A percentile compares a stretch with the other conserved stretches of the same genome.
Evolutionary conservation across 2,888 invertebrate species (phyloP).

Genomic region (Geophilus truncorum): DNA sequence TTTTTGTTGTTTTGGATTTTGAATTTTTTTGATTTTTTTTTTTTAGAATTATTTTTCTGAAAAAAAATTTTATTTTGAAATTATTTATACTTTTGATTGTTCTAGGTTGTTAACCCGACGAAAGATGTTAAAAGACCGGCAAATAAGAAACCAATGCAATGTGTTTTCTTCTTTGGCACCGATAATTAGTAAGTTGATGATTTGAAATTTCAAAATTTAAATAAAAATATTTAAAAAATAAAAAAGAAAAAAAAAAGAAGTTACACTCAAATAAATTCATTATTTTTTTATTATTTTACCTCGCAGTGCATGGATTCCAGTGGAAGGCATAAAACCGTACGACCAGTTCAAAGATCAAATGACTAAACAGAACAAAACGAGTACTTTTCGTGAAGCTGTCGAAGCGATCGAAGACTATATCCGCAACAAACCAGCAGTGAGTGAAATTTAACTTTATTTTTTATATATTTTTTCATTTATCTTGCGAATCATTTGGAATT

Average conservation of each 20-base stretch:
- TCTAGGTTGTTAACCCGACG: constrained; percentile 74
- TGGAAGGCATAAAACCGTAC: constrained; percentile 46
- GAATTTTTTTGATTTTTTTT: neutral
- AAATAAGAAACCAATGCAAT: constrained; percentile 66
- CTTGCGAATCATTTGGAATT: too few species aligned
- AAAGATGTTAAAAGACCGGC: constrained; percentile 69
- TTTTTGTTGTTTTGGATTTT: neutral
- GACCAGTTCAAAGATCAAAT: constrained; percentile 45
- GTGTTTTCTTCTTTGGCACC: constrained; percentile 92
- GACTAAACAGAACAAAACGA: constrained; percentile 44
- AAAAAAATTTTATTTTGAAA: neutral
- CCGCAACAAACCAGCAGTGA: constrained; percentile 43
- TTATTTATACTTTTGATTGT: neutral
- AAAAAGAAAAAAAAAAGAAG: neutral
- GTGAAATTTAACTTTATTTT: neutral
- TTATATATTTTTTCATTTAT: neutral
- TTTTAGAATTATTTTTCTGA: neutral
- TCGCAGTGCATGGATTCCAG: constrained; percentile 48
- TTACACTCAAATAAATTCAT: neutral
- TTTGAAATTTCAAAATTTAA: neutral
- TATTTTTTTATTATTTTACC: neutral
- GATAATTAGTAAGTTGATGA: constrained; percentile 79
- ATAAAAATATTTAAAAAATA: neutral
- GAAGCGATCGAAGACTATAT: constrained; percentile 48
- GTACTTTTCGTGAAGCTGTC: constrained; percentile 48